Percentiles rank a stretch among this genome's conserved stretches.
Evolutionary conservation across 2,797 vertebrate species (phyloP).

Genomic region (Alosa sapidissima): DNA sequence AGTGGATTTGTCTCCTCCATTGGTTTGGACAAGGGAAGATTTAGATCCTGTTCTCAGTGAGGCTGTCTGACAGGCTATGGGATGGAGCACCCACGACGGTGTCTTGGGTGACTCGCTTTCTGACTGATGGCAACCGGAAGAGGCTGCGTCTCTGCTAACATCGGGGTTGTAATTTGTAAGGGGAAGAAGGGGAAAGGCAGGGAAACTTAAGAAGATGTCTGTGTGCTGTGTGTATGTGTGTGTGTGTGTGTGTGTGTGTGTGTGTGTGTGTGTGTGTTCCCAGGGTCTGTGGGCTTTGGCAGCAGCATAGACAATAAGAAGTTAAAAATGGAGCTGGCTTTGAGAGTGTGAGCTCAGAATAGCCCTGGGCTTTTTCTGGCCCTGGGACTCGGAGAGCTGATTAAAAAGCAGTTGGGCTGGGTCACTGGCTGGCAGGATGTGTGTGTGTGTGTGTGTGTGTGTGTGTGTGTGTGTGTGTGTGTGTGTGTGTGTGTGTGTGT

Average conservation of each 20-base stretch:
- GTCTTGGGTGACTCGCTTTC: no score
- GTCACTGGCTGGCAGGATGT: not conserved
- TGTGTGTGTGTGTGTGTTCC: not conserved
- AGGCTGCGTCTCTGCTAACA: not conserved
- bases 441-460: conserved; percentile 39
- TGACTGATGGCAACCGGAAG: not conserved
- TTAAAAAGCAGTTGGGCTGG: not conserved
- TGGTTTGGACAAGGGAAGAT: no score
- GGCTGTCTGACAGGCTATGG: no score
- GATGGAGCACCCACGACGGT: no score
- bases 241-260: not conserved
- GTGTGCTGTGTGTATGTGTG: not conserved
- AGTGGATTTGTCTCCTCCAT: no score
- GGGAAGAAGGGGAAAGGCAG: not conserved
- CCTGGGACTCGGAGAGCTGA: not conserved
- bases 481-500: conserved; percentile 40
- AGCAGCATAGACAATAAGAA: not conserved
- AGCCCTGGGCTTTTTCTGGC: not conserved
- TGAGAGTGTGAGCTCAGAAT: not conserved
- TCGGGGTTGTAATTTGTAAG: not conserved
- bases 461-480: conserved; percentile 34
- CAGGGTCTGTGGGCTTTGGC: not conserved
- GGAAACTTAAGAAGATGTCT: not conserved
- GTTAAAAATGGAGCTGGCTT: not conserved
- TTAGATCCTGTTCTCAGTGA: no score